phyloP scores from a whole-genome alignment of 2,113 vertebrate genomes.

The Tyrannus savana region DNA sequence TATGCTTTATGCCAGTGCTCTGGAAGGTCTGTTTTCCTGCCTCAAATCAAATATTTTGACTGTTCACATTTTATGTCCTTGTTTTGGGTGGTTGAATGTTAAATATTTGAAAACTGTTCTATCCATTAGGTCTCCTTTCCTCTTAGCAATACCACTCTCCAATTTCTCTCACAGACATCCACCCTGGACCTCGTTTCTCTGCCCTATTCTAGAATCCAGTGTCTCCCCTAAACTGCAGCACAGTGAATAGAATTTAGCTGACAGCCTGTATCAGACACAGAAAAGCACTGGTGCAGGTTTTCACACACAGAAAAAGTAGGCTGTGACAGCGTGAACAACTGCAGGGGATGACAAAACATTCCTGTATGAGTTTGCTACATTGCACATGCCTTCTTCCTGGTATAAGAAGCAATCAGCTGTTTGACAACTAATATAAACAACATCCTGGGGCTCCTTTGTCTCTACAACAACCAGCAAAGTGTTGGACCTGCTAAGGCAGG shows the following conservation, averaged over 20 bases:
- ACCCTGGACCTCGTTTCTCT: neutral
- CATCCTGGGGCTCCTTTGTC: neutral
- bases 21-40: neutral
- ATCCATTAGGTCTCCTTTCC: neutral
- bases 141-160: neutral
- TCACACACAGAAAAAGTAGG: neutral
- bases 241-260: neutral
- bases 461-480: neutral
- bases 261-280: neutral
- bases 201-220: neutral
- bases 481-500: neutral
- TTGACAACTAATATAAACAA: neutral
- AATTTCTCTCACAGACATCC: neutral
- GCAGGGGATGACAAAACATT: neutral
- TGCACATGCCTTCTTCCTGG: neutral
- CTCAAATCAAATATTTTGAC: neutral
- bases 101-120: neutral
- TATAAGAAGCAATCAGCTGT: neutral
- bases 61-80: neutral
- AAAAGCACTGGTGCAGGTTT: neutral
- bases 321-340: neutral
- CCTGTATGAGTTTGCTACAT: neutral
- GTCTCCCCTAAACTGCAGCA: neutral
- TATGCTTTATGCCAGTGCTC: neutral
- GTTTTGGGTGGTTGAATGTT: neutral